phyloP scores from a whole-genome alignment of 1,140 invertebrate genomes.

The Caerostris extrusa region DNA sequence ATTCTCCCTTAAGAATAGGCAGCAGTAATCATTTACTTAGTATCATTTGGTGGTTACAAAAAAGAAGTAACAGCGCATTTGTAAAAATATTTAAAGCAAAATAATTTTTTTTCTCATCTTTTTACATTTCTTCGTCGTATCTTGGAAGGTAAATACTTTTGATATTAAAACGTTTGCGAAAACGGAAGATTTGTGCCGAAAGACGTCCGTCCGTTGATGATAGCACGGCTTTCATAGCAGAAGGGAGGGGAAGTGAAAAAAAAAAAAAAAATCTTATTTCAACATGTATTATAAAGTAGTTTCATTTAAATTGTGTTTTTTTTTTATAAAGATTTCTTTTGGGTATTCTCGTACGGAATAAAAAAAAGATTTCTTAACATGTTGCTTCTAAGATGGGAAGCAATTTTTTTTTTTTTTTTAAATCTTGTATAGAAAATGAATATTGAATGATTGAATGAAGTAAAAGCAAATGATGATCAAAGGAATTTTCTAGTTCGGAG shows the following conservation, averaged over 20 bases:
- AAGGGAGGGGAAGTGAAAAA: not conserved
- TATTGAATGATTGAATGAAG: not conserved
- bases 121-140: slow-evolving; percentile 27
- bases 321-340: not conserved
- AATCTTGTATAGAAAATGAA: not conserved
- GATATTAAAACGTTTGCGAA: slow-evolving; percentile 44
- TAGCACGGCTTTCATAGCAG: not conserved
- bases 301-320: slow-evolving; percentile 58
- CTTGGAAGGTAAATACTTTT: slow-evolving; percentile 66
- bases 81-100: not conserved
- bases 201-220: not conserved
- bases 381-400: not conserved
- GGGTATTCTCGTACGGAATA: not conserved
- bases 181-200: not conserved
- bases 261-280: not conserved
- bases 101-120: not conserved
- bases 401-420: not conserved
- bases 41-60: not conserved
- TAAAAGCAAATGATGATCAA: not conserved
- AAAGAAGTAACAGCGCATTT: not conserved
- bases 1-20: slow-evolving; percentile 18
- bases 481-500: not conserved
- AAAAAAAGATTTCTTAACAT: slow-evolving; percentile 14
- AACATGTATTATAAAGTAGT: slow-evolving; percentile 46
- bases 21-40: not conserved